Conservation (phyloP, 2,888 invertebrate genomes). For the Temnothorax ravouxi region DNA sequence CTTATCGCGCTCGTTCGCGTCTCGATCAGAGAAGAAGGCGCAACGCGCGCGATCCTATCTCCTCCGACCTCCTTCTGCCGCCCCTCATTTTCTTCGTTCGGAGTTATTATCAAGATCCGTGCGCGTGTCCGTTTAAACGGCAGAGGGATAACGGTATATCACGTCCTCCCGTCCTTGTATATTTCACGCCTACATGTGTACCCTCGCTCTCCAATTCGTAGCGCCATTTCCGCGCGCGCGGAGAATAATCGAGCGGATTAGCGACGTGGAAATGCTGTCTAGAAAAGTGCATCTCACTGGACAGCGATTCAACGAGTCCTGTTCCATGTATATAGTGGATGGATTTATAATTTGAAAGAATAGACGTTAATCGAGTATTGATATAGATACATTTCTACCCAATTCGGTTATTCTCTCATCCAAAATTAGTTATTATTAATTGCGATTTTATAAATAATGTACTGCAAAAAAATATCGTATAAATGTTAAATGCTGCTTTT, state of each 20-base stretch:
- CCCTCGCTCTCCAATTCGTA: slow-evolving; percentile 64
- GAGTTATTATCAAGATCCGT: slow-evolving; percentile 67
- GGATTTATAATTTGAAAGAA: neutral
- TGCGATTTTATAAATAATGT: neutral
- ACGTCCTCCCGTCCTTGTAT: slow-evolving; percentile 66
- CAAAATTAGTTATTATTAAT: neutral
- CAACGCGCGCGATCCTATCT: slow-evolving; percentile 41
- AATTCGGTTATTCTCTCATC: neutral
- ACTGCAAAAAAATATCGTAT: neutral
- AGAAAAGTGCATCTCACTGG: slow-evolving; percentile 22
- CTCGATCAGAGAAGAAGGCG: slow-evolving; percentile 43
- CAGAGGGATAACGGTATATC: slow-evolving; percentile 67
- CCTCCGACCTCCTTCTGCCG: slow-evolving; percentile 32
- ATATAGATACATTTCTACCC: neutral
- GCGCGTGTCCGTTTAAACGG: slow-evolving; percentile 61
- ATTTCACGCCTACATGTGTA: slow-evolving; percentile 55
- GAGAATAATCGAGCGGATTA: slow-evolving; percentile 60
- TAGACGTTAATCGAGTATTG: neutral
- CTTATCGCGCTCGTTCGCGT: slow-evolving; percentile 44
- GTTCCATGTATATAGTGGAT: neutral
- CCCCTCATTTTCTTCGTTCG: slow-evolving; percentile 57
- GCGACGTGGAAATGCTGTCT: slow-evolving; percentile 49
- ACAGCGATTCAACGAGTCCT: neutral
- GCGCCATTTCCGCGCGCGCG: slow-evolving; percentile 50
- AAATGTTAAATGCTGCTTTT: neutral